Base-by-base conservation (phyloP, 2,113 vertebrate genomes). In the Syngnathus scovelli region DNA sequence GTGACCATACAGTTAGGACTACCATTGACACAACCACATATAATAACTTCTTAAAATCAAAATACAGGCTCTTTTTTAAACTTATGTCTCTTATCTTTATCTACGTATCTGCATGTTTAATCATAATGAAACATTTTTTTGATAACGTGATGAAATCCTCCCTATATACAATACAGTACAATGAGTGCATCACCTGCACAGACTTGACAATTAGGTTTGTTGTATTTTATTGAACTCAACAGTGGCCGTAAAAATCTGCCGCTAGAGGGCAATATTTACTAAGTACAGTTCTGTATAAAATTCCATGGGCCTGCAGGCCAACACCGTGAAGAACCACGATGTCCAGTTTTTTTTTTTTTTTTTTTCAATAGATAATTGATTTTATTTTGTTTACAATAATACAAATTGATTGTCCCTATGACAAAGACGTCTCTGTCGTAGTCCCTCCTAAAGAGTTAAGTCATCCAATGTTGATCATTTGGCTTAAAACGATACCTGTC, bases 261-360 rank as follows among this genome's bases (percentile, higher is more conserved):
- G 81, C 89, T 73, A 91, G 91, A 86, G 81, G 85, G 85, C 85
- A 83, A 67, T 76, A 56, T 83, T 72, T 68, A 69, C 89, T 82
- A 85, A 82, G 67, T 72, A 6, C 49, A 76, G 54, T 27, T 12
- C 27, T 58, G 27, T 36, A 1, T 58, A 7, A 41, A 21, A 11
- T 18, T 43, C 1, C n/a, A 19, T 61, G 59, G 8, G 6, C 37
- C 9, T 21, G 27, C 55, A 36, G 59, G 38, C 27, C 15, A 33
- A 16, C 55, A 1, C 1, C 21, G 27, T 55, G 19, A 21, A 33
- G n/a, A 3, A 54, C 52, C 15, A n/a, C n/a, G n/a, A n/a, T n/a
- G n/a, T n/a, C n/a, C n/a, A n/a, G n/a, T n/a, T n/a, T n/a, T n/a
- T n/a, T 27, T 27, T 27, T 27, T 27, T 27, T 27, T 27, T 27